Conservation (phyloP, 2,888 invertebrate genomes). For the Lasioglossum figueresi region DNA sequence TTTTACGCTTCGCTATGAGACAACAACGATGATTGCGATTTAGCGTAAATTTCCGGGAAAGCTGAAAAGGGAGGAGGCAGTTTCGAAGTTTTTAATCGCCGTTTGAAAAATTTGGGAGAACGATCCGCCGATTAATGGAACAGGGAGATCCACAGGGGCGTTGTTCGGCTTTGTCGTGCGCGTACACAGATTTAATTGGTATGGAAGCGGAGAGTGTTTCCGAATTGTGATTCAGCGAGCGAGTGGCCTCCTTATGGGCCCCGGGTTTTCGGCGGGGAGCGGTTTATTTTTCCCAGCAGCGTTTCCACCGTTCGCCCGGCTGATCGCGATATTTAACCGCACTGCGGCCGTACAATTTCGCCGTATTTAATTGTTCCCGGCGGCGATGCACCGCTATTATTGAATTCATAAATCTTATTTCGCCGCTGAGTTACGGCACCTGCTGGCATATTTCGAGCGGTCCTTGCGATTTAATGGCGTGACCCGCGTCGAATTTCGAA, state of each 20-base stretch:
- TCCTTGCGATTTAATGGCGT: constrained; percentile 24
- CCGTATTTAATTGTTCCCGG: constrained; percentile 53
- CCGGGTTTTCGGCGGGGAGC: not conserved
- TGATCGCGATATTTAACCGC: constrained; percentile 50
- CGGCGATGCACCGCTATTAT: constrained; percentile 53
- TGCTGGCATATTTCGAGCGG: constrained; percentile 26
- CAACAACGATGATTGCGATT: not conserved
- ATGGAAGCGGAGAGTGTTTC: not conserved
- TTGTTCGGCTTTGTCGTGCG: not conserved
- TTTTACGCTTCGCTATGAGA: not conserved
- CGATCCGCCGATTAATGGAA: not conserved
- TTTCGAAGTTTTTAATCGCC: not conserved
- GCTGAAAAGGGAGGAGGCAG: too few species aligned
- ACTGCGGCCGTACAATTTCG: constrained; percentile 39
- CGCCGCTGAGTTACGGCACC: constrained; percentile 34
- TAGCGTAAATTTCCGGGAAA: not conserved
- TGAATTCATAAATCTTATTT: constrained; percentile 60
- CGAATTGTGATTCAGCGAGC: constrained; percentile 21
- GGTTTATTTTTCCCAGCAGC: not conserved
- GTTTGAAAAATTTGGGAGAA: not conserved
- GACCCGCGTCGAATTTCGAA: not conserved
- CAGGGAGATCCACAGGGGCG: not conserved
- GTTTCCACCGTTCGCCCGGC: constrained; percentile 6
- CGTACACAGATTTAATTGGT: not conserved
- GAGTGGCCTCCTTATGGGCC: not conserved